phyloP scores from a whole-genome alignment of 1,140 invertebrate species.

The Drosophila bocqueti region DNA sequence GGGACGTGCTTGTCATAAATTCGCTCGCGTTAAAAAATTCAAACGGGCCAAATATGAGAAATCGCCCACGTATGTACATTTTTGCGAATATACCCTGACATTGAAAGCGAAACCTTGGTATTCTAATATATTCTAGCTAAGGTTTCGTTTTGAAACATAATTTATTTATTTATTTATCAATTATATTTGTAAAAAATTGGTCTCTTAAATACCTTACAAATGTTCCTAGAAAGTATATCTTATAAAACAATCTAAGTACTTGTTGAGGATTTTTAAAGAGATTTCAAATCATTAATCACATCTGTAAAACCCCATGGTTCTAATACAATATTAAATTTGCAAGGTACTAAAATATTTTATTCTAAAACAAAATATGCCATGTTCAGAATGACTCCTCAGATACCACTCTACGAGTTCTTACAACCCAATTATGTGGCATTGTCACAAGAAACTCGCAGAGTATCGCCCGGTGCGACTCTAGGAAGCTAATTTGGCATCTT shows the following conservation, averaged over 20 bases:
- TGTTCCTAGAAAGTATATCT: background rate
- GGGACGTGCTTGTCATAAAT: conserved; percentile 57
- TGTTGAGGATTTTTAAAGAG: background rate
- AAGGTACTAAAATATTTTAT: background rate
- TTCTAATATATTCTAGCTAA: background rate
- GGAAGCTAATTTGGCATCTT: background rate
- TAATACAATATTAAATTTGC: background rate
- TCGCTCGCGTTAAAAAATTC: conserved; percentile 52
- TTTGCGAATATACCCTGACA: conserved; percentile 28
- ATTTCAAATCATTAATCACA: too few relatives aligned
- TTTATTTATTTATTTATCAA: background rate
- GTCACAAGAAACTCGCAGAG: background rate
- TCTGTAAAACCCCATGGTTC: background rate
- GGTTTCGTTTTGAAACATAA: background rate
- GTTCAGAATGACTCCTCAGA: background rate
- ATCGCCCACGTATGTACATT: conserved; percentile 57
- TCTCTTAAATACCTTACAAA: background rate
- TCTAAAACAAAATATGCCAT: background rate
- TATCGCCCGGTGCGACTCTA: background rate
- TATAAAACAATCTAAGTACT: background rate
- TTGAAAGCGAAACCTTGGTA: background rate
- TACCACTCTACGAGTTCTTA: background rate
- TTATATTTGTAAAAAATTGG: too few relatives aligned
- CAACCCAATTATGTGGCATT: background rate
- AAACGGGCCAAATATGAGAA: conserved; percentile 65